Evolutionary conservation across 2,888 invertebrate species (phyloP), one percentile per base, ranked within the genome.

Genomic region (Trissonchulus latispiculum): DNA sequence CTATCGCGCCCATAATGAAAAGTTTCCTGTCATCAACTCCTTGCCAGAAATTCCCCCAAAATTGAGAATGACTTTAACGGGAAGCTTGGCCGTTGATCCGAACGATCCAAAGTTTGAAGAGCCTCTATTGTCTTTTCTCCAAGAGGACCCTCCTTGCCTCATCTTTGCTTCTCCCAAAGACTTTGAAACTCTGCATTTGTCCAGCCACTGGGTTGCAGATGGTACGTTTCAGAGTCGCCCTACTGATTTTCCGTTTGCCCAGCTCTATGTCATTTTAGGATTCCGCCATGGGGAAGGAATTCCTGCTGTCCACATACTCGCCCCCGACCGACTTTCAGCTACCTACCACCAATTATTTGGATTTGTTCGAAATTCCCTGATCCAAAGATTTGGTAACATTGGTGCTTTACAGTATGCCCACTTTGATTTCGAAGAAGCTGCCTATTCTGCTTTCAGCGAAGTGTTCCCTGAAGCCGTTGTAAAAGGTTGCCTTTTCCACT

Each of bases 401-500:
- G 59, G 59, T 23, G 59, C 18, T 23, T 18, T 59, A 18, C 18
- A 18, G 18, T 59, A 59, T n/a, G n/a, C n/a, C n/a, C 59, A 59
- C n/a, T 59, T 59, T 59, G 59, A 59, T 59, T 59, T 59, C 59
- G 59, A 59, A 59, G 59, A 59, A 59, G 59, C 59, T 18, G 59
- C 59, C n/a, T 23, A 23, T 59, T 59, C 59, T 18, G 59, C 18
- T 23, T 59, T 59, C n/a, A 59, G n/a, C 18, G n/a, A 59, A 18
- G 59, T 59, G n/a, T 59, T 59, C n/a, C 59, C 18, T 18, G 59
- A n/a, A 23, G n/a, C 59, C n/a, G 59, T 23, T 23, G 59, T 59
- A 59, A 59, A 59, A 59, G 59, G 59, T 59, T 59, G 59, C n/a
- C 18, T 59, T 59, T 59, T 59, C 59, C 59, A 59, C 59, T 59